Base-by-base conservation (phyloP, 2,797 vertebrate genomes). In the Gallinago stenura region DNA sequence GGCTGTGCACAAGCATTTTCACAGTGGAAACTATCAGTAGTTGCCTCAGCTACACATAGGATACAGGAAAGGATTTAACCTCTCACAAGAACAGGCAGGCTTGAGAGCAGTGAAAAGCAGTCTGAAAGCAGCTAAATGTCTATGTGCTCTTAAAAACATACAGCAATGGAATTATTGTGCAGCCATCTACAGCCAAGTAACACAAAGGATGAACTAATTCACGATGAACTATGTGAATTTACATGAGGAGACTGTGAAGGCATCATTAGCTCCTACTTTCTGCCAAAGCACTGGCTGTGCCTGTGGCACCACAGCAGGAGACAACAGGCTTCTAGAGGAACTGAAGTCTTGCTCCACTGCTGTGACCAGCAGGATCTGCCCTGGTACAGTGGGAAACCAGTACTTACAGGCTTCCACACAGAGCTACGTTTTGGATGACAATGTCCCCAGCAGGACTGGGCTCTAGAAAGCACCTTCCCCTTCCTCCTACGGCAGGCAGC, bases 171-270 rank as follows among this genome's bases (percentile, higher is more conserved):
- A 8, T 10, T 25, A 65, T 28, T 51, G 75, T 33, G 37, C 11
- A 25, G 65, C 10, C 37, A 18, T 16, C 24, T 54, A 41, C 19
- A 85, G n/a, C 31, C 60, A 77, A 51, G 41, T 46, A 53, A 71
- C 20, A 57, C 21, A 78, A 78, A 46, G 0, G 0, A 79, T 11
- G 7, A 69, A 65, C 16, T 69, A 31, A 1, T 7, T 46, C 17
- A 35, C 7, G 12, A 76, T 0, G 1, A 68, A 13, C 1, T 0
- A 57, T 2, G 18, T 22, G 26, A 76, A 72, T 33, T 58, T 33
- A 76, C 3, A 1, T 0, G 0, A 48, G n/a, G 30, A 50, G n/a
- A 25, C 45, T 58, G 20, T 45, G 28, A 76, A 58, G 39, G 69
- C 22, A 58, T 28, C 39, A 18, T 58, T 31, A 68, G 39, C 30